Percentiles rank a stretch among this genome's conserved stretches.
These are phyloP conservation scores for Muscicapa adusta DNA, from an alignment of 2,113 vertebrate species.

Conservation along the genomic window DNA sequence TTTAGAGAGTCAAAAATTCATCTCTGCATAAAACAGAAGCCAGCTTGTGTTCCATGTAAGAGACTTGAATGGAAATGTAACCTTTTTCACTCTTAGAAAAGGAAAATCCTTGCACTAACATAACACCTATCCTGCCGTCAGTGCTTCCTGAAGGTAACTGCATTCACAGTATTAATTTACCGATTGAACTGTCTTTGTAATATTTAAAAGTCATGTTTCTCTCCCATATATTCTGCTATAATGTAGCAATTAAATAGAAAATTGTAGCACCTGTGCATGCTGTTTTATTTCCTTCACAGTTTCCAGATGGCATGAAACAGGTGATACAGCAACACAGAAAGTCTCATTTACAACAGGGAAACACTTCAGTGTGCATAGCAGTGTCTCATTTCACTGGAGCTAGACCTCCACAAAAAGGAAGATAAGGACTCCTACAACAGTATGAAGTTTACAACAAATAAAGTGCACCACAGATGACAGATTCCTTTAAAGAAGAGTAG, in stretches of 20 bases:
- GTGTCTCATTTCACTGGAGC: neutral
- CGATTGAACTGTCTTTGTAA: neutral
- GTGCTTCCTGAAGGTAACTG: neutral
- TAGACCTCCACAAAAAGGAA: neutral
- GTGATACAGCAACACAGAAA: neutral
- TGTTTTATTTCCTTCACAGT: constrained; percentile 7
- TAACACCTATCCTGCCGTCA: neutral
- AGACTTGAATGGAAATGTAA: neutral
- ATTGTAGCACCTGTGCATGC: neutral
- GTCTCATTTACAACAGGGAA: neutral
- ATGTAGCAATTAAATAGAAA: neutral
- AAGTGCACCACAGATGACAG: accelerated
- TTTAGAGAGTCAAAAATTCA: neutral
- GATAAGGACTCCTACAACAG: neutral
- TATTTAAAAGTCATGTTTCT: neutral
- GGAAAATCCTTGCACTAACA: neutral
- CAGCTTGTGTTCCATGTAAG: neutral
- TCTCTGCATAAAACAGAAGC: neutral
- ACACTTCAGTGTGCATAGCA: neutral
- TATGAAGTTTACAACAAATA: neutral
- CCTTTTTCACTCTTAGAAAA: neutral
- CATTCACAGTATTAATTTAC: neutral
- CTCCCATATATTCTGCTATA: neutral
- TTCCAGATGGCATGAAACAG: neutral
- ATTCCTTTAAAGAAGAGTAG: neutral